Base-by-base conservation (phyloP, 2,888 invertebrate genomes). In the Smittia sp. region DNA sequence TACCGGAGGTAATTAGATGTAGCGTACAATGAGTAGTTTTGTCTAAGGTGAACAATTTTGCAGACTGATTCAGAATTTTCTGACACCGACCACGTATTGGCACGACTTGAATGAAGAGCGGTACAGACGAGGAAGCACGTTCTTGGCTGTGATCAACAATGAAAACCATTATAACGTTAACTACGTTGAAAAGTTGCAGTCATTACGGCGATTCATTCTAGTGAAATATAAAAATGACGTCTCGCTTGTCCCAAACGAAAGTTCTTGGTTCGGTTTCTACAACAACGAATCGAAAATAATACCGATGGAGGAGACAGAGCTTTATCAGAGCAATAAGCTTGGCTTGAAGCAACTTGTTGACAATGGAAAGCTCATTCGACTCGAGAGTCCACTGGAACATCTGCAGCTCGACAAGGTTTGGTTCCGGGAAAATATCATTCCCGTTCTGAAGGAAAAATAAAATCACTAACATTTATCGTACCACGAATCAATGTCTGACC, bases 1-100 rank as follows among this genome's bases (percentile, higher is more conserved):
- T 58, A 58, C 58, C 9, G 9, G 13, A 7, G 13, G 58, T 58
- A 13, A 46, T 13, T 46, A 6, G 3, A 46, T 46, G 46, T 46
- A 6, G n/a, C n/a, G 2, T n/a, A 3, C 46, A 15, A 46, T n/a
- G 15, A 46, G 15, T 11, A 13, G n/a, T 46, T 46, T 32, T 9
- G 9, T 32, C 9, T 3, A 32, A 32, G 32, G 32, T 32, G 3
- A 9, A 6, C 32, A 9, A 9, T 32, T 9, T 32, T 46, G 6
- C 52, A 68, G 68, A 68, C 1, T 68, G 87, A 86, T 93, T 1
- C 94, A 94, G 81, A 80, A 87, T 18, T 82, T 83, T 1, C 81
- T 94, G 1, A 92, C 96, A 0, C 99, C 98, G 84, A 98, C 98
- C 0, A 93, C 98, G 38, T 99, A 97, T 80, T 99, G 99, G 99